Evolutionary conservation across 2,797 vertebrate species (phyloP).

Genomic region (Sylvilagus floridanus): DNA sequence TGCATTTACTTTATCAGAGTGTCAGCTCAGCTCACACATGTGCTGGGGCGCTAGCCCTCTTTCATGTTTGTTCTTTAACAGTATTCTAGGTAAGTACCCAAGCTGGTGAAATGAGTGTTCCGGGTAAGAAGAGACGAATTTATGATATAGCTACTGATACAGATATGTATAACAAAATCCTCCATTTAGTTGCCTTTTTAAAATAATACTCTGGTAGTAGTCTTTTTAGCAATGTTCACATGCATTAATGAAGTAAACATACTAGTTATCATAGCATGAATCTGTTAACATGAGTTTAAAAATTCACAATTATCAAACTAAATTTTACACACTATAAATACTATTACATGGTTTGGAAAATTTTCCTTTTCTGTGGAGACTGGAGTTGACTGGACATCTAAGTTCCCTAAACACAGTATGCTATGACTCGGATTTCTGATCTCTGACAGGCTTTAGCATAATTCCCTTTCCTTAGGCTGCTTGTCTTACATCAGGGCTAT

Average conservation of each 20-base stretch:
- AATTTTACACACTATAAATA: slow-evolving; percentile 54
- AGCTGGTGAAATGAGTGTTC: neutral
- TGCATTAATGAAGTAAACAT: slow-evolving; percentile 68
- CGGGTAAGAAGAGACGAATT: neutral
- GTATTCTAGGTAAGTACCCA: neutral
- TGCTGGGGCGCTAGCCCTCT: neutral
- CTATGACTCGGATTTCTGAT: neutral
- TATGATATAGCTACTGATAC: neutral
- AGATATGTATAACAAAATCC: neutral
- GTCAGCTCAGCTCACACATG: neutral
- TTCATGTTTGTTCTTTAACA: neutral
- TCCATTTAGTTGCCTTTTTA: neutral
- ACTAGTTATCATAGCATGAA: slow-evolving; percentile 24
- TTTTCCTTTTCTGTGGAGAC: slow-evolving; percentile 39
- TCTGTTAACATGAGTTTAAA: slow-evolving; percentile 66
- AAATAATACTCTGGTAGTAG: neutral
- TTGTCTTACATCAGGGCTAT: neutral
- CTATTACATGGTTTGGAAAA: slow-evolving; percentile 37
- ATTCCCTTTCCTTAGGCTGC: neutral
- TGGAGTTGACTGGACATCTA: neutral
- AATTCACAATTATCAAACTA: slow-evolving; percentile 42
- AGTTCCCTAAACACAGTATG: neutral
- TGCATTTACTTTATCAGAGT: neutral
- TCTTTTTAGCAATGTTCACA: slow-evolving; percentile 61
- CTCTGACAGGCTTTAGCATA: neutral